Base-by-base conservation (phyloP, 2,797 vertebrate species). In the Vireo griseus region DNA sequence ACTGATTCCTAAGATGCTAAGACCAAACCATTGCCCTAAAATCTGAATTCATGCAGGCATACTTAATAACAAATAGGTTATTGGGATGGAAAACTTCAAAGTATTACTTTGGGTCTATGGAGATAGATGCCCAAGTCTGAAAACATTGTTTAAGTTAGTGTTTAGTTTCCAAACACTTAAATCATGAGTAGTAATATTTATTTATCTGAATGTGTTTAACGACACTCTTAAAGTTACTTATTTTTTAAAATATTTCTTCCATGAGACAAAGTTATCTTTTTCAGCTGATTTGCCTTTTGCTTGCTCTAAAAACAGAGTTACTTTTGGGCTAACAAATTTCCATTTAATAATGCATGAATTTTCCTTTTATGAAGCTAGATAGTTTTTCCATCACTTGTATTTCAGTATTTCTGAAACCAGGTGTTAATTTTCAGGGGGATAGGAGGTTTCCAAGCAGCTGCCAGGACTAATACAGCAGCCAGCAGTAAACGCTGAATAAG, bases 361-460 rank as follows among this genome's bases (percentile, higher is more conserved):
- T 92, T 85, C 31, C 59, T 92, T 78, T 55, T 72, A 57, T 65
- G 76, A 91, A 86, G 76, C 48, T 85, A 79, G 76, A 86, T 91
- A 93, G 63, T 76, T 97, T 97, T 97, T 92, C 92, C 86, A 95
- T 94, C 91, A 89, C 63, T 94, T 90, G 44, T 76, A 63, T 72
- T 91, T 94, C 72, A 92, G 65, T 84, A 78, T 95, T 95, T 96
- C 90, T 90, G 81, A 96, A 97, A 96, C 77, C 90, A 97, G 96
- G 96, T 97, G 96, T 92, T 96, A 97, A 97, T 97, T 96, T 96
- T 96, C 95, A 96, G 92, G 81, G 90, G 95, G 92, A 96, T 87
- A 95, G 87, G 88, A 96, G 95, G 92, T 96, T 97, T 96, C 82
- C 87, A 95, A 50, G 39, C 81, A 94, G 93, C 88, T 95, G 94